phyloP scores from a whole-genome alignment of 2,797 vertebrate species.

The Chanos chanos region DNA sequence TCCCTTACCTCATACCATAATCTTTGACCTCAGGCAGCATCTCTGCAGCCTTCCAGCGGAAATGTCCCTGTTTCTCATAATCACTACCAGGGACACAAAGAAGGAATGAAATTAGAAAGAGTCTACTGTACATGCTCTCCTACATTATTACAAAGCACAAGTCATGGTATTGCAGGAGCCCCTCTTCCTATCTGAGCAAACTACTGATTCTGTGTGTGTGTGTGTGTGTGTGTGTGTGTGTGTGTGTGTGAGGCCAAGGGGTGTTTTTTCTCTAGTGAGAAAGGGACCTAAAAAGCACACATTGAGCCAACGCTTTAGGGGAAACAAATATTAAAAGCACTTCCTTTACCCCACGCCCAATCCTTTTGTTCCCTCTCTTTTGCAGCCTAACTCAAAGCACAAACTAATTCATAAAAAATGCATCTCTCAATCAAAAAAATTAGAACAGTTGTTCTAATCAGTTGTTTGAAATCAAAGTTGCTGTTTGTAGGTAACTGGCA shows the following conservation, averaged over 20 bases:
- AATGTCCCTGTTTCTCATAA: conserved; percentile 31
- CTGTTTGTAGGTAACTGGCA: too few species aligned
- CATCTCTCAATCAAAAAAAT: too few species aligned
- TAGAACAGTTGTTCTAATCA: too few species aligned
- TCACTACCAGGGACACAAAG: conserved; percentile 35
- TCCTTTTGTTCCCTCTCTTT: too few species aligned
- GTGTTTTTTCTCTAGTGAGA: too few species aligned
- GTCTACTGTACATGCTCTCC: conserved; percentile 37
- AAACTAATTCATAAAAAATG: too few species aligned
- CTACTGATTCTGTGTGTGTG: neutral
- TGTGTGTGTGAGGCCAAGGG: conserved; percentile 1
- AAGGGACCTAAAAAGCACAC: too few species aligned
- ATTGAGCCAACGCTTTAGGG: too few species aligned
- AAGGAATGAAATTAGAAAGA: conserved; percentile 13
- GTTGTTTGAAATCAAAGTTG: too few species aligned
- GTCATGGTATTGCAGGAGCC: conserved; percentile 23
- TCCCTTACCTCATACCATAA: conserved; percentile 37
- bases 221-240: conserved; percentile 3
- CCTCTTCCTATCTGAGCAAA: conserved; percentile 17
- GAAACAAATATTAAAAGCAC: too few species aligned
- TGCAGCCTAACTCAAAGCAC: too few species aligned
- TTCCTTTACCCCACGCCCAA: too few species aligned
- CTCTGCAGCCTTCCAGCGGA: conserved; percentile 24
- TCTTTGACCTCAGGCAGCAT: conserved; percentile 37
- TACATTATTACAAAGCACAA: conserved; percentile 56